phyloP scores from a whole-genome alignment of 2,888 invertebrate species.

The Pyrocoelia pectoralis region DNA sequence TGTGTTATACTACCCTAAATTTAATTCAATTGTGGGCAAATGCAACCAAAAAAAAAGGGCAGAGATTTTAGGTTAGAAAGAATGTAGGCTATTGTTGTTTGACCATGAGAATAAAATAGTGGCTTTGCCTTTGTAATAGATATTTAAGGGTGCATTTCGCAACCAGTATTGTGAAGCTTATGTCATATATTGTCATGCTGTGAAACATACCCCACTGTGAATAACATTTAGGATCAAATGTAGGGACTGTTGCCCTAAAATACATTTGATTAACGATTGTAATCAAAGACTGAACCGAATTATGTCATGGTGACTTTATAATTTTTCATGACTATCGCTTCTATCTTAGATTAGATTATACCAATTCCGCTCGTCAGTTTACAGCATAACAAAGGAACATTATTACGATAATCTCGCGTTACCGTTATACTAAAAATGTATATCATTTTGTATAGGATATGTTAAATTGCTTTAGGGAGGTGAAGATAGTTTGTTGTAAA shows the following conservation, averaged over 20 bases:
- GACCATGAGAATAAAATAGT: slow-evolving; percentile 48
- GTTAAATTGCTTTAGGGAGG: background rate
- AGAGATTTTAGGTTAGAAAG: slow-evolving; percentile 41
- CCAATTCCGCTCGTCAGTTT: background rate
- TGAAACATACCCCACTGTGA: slow-evolving; percentile 43
- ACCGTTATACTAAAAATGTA: slow-evolving; percentile 20
- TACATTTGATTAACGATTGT: slow-evolving; percentile 52
- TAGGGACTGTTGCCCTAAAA: slow-evolving; percentile 45
- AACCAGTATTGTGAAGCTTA: slow-evolving; percentile 29
- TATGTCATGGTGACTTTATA: slow-evolving; percentile 39
- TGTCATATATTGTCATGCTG: slow-evolving; percentile 36
- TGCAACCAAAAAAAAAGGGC: slow-evolving; percentile 45
- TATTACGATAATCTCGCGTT: slow-evolving; percentile 23
- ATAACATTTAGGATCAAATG: slow-evolving; percentile 44
- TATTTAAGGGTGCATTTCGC: slow-evolving; percentile 33
- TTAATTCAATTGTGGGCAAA: slow-evolving; percentile 48
- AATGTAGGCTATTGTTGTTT: slow-evolving; percentile 46
- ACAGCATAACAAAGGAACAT: slow-evolving; percentile 18
- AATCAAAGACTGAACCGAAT: slow-evolving; percentile 35
- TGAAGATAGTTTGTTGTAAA: background rate
- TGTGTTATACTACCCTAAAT: slow-evolving; percentile 38
- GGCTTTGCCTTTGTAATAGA: slow-evolving; percentile 30
- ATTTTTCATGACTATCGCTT: slow-evolving; percentile 15
- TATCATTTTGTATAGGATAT: background rate
- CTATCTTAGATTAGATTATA: slow-evolving; percentile 1